Base-by-base conservation (phyloP, 2,888 invertebrate species). In the Drosophila phalerata region DNA sequence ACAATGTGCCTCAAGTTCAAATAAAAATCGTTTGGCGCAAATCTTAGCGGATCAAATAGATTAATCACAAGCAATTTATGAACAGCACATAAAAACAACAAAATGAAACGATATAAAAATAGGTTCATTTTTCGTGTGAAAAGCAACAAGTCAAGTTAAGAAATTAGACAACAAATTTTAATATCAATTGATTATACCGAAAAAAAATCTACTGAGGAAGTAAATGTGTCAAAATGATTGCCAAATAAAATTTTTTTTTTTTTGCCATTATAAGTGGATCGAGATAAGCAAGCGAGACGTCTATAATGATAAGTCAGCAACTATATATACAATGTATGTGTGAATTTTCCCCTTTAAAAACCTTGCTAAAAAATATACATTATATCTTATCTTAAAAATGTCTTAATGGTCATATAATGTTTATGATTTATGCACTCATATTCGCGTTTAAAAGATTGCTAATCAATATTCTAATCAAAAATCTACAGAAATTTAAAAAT, bases 31-130 rank as follows among this genome's bases (percentile, higher is more conserved):
- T 78, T 77, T 80, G 73, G 79, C 69, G 67, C 61, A 76, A 68
- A 69, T 61, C 69, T 67, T 65, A 19, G 52, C 69, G 80, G 76
- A 84, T 85, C 78, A 88, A 78, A 88, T 73, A 88, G 86, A 84
- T 88, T 84, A 84, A 84, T 84, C 88, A 84, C 84, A 69, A 52
- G 64, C 78, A 78, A 84, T 84, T 88, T 88, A 84, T 84, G 84
- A 75, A 75, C 74, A 65, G 57, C 57, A 73, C 55, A 28, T 25
- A 68, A 68, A 48, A 48, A 30, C 1, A 47, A 48, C 66, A 73
- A 48, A 60, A 22, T 65, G 61, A 67, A 88, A 72, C 51, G 64
- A 64, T 66, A 69, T 53, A 68, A 64, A 71, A 71, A 70, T 67
- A 82, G 63, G 43, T 55, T 13, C 11, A 28, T 32, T 40, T 42